A percentile compares a stretch with the other conserved stretches of the same genome.
Conservation (phyloP, 2,113 vertebrate genomes). For the Neotoma lepida region DNA sequence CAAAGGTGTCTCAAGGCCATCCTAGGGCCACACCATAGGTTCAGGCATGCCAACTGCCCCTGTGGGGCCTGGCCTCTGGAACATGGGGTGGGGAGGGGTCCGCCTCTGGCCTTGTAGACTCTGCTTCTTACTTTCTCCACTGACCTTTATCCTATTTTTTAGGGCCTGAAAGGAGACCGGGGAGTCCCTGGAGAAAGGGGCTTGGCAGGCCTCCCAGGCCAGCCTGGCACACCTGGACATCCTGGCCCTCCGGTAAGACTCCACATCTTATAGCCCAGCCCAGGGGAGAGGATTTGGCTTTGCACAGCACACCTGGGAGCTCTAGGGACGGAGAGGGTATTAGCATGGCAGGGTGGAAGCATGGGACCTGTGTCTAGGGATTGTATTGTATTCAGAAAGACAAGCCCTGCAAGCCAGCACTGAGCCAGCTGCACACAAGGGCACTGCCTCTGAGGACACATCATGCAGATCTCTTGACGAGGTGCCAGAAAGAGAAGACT, state of each 20-base stretch:
- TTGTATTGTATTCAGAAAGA: background rate
- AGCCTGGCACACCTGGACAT: conserved; percentile 93
- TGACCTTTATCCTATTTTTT: background rate
- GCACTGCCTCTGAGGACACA: background rate
- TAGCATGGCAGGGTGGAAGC: background rate
- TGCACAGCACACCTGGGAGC: background rate
- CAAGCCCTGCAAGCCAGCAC: background rate
- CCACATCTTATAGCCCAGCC: background rate
- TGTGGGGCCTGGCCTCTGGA: background rate
- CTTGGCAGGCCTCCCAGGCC: conserved; percentile 89
- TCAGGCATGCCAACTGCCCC: accelerated
- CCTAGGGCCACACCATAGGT: background rate
- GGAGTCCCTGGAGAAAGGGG: conserved; percentile 93
- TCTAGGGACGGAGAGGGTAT: background rate
- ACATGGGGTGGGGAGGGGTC: accelerated
- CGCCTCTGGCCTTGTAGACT: background rate
- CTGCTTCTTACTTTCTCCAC: background rate
- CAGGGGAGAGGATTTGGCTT: background rate
- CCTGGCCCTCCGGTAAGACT: conserved; percentile 90
- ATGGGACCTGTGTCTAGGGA: background rate
- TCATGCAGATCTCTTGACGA: background rate
- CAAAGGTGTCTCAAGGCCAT: background rate
- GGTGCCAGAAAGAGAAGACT: background rate
- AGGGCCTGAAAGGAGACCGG: conserved; percentile 94
- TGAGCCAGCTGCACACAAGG: background rate